These are phyloP conservation scores for Synanthedon tipuliformis DNA, from an alignment of 2,888 invertebrate genomes.

Conservation along the genomic window DNA sequence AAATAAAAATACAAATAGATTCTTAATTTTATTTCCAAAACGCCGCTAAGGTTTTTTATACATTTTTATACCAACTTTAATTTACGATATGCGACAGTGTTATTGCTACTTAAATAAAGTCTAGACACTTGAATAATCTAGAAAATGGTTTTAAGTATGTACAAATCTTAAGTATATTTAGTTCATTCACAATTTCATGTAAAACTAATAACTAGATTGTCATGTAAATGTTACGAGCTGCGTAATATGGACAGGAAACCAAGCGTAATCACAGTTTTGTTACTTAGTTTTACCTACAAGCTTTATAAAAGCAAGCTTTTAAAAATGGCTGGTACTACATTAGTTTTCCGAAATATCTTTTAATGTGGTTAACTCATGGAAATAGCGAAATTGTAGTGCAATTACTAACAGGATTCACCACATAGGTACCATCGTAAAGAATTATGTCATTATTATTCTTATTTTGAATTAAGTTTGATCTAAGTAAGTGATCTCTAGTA, in stretches of 20 bases:
- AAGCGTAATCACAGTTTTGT: constrained; percentile 18
- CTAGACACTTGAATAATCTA: constrained; percentile 11
- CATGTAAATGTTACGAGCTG: constrained; percentile 3
- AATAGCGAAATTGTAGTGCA: too few relatives aligned
- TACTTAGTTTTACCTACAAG: background rate
- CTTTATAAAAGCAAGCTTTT: too few relatives aligned
- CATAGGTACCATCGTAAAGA: too few relatives aligned
- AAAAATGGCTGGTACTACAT: too few relatives aligned
- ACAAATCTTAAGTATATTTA: constrained; percentile 3
- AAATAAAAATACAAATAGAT: constrained; percentile 13
- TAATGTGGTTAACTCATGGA: too few relatives aligned
- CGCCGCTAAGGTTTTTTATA: constrained; percentile 23
- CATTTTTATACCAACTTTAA: constrained; percentile 31
- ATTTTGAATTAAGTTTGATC: too few relatives aligned
- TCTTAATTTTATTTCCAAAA: constrained; percentile 43
- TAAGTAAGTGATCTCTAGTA: too few relatives aligned
- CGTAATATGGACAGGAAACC: constrained; percentile 8
- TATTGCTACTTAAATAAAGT: constrained; percentile 43
- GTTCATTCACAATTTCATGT: background rate
- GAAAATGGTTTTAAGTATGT: constrained; percentile 3
- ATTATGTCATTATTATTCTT: too few relatives aligned
- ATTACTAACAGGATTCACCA: too few relatives aligned
- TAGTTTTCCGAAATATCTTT: too few relatives aligned
- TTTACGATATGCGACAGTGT: constrained; percentile 52
- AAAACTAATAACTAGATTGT: background rate